A percentile compares a stretch with the other conserved stretches of the same genome.
These are phyloP conservation scores for Thaleichthys pacificus DNA, from an alignment of 2,797 vertebrate species.

Conservation along the genomic window DNA sequence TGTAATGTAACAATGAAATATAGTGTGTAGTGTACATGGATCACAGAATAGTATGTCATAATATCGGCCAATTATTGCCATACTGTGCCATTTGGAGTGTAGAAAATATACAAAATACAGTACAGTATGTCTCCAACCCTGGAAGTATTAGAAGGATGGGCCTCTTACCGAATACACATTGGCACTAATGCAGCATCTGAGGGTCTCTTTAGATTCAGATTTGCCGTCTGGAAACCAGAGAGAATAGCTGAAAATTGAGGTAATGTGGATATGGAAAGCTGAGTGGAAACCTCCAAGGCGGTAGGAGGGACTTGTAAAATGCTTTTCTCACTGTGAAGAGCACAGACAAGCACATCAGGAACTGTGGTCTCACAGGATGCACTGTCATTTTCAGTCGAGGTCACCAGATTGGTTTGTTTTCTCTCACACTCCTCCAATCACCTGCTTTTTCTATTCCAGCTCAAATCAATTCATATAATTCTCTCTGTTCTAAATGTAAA, in stretches of 20 bases:
- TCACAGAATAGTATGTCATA: too few species aligned
- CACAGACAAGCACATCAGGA: slow-evolving; percentile 56
- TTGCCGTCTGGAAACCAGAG: not conserved
- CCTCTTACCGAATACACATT: too few species aligned
- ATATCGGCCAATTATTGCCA: too few species aligned
- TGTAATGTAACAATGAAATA: too few species aligned
- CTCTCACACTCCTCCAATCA: slow-evolving; percentile 28
- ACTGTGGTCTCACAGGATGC: slow-evolving; percentile 41
- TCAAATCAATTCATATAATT: not conserved
- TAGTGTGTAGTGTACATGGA: too few species aligned
- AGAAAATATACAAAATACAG: too few species aligned
- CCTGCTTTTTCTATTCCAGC: slow-evolving; percentile 25
- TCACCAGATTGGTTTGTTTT: slow-evolving; percentile 54
- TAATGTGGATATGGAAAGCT: slow-evolving; percentile 17
- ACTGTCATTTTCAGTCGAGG: slow-evolving; percentile 52
- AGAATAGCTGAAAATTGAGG: slow-evolving; percentile 4
- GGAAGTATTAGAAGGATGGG: too few species aligned
- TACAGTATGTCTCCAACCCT: too few species aligned
- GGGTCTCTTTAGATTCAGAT: not conserved
- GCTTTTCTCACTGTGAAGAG: slow-evolving; percentile 65
- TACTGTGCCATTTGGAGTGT: too few species aligned
- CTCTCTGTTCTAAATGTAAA: not conserved
- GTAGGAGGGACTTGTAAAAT: slow-evolving; percentile 58
- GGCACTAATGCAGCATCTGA: not conserved
- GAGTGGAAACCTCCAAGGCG: slow-evolving; percentile 47